phyloP scores from a whole-genome alignment of 2,113 vertebrate species.

The Phalacrocorax brasilianus region DNA sequence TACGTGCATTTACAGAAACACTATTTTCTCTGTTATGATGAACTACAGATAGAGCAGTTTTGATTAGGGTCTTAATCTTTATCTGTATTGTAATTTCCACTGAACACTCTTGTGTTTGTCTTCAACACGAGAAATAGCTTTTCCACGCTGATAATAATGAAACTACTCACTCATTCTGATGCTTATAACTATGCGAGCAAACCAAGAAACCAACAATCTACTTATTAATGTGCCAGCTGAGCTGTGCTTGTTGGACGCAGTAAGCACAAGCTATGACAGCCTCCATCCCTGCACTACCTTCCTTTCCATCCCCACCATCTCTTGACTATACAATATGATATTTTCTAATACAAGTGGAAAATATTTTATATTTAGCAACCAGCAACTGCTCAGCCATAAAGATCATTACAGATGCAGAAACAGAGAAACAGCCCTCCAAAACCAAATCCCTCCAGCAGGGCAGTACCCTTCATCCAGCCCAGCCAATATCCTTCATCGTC shows the following conservation, averaged over 20 bases:
- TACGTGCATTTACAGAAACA: background rate
- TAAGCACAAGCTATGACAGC: background rate
- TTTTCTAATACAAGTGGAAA: background rate
- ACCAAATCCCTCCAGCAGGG: background rate
- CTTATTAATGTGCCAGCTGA: background rate
- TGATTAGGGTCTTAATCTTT: constrained; percentile 7
- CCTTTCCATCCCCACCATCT: background rate
- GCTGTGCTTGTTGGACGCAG: background rate
- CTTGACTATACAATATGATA: background rate
- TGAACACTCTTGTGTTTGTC: background rate
- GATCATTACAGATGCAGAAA: background rate
- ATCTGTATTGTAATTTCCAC: background rate
- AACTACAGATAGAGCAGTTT: background rate
- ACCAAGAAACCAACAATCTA: background rate
- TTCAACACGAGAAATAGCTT: background rate
- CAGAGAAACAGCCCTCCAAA: background rate
- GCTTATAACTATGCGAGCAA: background rate
- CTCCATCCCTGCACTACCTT: background rate
- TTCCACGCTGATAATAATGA: background rate
- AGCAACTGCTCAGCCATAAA: background rate
- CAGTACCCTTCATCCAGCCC: background rate
- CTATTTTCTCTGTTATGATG: background rate
- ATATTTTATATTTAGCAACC: background rate
- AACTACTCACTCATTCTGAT: background rate
- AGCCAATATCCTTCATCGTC: background rate